These are phyloP conservation scores for Geothlypis trichas DNA, from an alignment of 2,113 vertebrate genomes.

Conservation along the genomic window DNA sequence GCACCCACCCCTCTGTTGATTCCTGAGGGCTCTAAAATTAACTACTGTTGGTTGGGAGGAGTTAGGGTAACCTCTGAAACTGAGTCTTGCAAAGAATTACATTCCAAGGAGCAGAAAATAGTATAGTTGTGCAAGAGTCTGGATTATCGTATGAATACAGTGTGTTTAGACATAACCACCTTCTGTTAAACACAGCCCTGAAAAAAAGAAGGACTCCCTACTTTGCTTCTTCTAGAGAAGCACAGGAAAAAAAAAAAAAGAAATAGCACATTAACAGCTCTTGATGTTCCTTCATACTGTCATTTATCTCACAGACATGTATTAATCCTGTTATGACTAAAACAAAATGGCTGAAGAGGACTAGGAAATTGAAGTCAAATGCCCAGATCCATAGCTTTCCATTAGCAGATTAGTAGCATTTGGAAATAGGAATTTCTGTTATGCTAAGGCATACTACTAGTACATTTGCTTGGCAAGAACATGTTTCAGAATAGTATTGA, in stretches of 20 bases:
- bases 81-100: background rate
- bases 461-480: background rate
- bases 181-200: background rate
- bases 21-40: background rate
- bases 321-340: background rate
- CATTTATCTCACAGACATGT: background rate
- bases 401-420: background rate
- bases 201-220: background rate
- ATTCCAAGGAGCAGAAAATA: background rate
- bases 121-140: background rate
- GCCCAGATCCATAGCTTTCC: background rate
- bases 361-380: background rate
- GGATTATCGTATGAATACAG: background rate
- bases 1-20: accelerated
- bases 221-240: background rate
- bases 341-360: background rate
- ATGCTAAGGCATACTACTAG: background rate
- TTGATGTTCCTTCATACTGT: background rate
- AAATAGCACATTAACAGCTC: background rate
- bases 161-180: background rate
- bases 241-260: background rate
- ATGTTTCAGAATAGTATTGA: background rate
- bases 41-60: background rate
- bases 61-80: background rate
- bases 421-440: background rate